Percentiles rank a stretch among this genome's conserved stretches.
These are phyloP conservation scores for Xylota segnis DNA, from an alignment of 2,888 invertebrate species.

Conservation along the genomic window DNA sequence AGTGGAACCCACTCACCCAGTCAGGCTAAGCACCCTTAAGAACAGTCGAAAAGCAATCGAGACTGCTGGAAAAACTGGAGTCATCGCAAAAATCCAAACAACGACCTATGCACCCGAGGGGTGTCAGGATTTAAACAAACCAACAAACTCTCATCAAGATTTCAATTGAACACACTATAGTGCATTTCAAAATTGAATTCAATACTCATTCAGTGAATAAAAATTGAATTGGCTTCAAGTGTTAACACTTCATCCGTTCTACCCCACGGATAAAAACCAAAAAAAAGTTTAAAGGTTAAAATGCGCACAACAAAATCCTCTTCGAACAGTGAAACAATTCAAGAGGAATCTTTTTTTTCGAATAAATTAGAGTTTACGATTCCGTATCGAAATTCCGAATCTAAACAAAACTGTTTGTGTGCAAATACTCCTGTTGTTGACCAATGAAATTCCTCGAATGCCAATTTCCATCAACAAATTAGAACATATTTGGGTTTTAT, in stretches of 20 bases:
- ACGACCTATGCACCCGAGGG: no score
- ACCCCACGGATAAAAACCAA: neutral
- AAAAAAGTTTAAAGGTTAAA: neutral
- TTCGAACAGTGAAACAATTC: conserved; percentile 1
- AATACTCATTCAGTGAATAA: neutral
- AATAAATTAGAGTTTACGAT: neutral
- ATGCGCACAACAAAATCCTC: neutral
- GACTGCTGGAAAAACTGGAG: no score
- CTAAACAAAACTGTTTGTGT: neutral
- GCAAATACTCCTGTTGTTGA: conserved; percentile 21
- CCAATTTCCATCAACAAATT: conserved; percentile 52
- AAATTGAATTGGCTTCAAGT: neutral
- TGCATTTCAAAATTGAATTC: no score
- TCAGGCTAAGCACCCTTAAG: no score
- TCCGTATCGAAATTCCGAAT: neutral
- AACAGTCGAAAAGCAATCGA: no score
- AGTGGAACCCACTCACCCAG: no score
- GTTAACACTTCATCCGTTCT: neutral
- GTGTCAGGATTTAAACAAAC: no score
- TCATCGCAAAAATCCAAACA: no score
- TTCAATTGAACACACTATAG: no score
- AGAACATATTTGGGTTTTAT: conserved; percentile 39
- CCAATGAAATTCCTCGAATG: conserved; percentile 27
- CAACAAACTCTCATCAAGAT: no score
- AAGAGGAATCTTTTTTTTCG: neutral